Evolutionary conservation across 2,888 invertebrate species (phyloP).

Genomic region (Eupithecia subfuscata): DNA sequence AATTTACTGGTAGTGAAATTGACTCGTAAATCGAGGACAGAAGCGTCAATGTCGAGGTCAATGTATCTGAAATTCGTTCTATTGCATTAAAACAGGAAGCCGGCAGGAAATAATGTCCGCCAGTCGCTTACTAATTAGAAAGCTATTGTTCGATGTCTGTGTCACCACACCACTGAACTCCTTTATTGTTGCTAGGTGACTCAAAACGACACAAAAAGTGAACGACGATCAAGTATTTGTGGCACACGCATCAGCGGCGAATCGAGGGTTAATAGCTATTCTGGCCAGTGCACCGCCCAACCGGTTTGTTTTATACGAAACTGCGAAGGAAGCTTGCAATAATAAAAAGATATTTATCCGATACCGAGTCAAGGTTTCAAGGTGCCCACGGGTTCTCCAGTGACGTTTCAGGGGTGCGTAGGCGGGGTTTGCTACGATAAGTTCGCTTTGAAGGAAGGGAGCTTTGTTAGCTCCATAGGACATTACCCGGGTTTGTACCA

Average conservation of each 20-base stretch:
- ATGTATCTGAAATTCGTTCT: constrained; percentile 54
- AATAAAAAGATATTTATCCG: constrained; percentile 53
- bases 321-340: constrained; percentile 58
- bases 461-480: constrained; percentile 51
- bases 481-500: constrained; percentile 44
- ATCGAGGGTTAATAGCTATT: constrained; percentile 75
- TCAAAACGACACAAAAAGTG: constrained; percentile 31
- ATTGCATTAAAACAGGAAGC: constrained; percentile 71
- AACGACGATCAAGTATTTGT: constrained; percentile 62
- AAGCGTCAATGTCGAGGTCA: constrained; percentile 57
- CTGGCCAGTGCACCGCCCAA: constrained; percentile 64
- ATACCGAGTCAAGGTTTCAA: constrained; percentile 42
- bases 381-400: constrained; percentile 40
- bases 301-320: constrained; percentile 68
- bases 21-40: constrained; percentile 31
- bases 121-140: constrained; percentile 59
- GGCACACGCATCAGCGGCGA: constrained; percentile 61
- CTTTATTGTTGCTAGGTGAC: constrained; percentile 45
- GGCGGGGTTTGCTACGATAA: constrained; percentile 47
- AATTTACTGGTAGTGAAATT: neutral
- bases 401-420: constrained; percentile 50
- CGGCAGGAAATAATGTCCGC: constrained; percentile 59
- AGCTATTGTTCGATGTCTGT: constrained; percentile 58
- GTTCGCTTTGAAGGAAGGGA: constrained; percentile 39
- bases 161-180: constrained; percentile 48